These are phyloP conservation scores for Nesidiocoris tenuis DNA, from an alignment of 2,888 invertebrate species.

Conservation along the genomic window DNA sequence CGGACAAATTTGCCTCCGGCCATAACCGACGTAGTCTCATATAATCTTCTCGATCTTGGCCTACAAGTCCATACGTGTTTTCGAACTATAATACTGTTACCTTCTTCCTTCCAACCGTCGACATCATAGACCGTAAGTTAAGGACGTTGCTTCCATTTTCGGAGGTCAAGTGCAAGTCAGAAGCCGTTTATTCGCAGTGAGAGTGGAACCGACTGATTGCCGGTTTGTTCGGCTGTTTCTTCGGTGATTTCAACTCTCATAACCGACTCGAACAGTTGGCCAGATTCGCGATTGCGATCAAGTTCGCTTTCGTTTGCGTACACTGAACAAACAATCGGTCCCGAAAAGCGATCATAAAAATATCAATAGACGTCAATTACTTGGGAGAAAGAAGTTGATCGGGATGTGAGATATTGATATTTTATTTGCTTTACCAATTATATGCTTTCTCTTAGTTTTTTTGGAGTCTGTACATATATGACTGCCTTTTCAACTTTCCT, in stretches of 20 bases:
- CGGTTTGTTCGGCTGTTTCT: background rate
- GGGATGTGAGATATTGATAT: no score
- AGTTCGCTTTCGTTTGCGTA: background rate
- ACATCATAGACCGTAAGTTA: background rate
- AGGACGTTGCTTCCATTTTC: background rate
- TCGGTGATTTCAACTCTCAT: background rate
- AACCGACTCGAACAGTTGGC: background rate
- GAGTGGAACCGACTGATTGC: background rate
- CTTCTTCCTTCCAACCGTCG: background rate
- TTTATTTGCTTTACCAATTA: no score
- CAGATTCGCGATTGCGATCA: background rate
- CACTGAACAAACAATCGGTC: background rate
- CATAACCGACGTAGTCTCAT: background rate
- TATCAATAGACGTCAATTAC: no score
- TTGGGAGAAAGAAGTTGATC: no score
- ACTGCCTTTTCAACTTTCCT: no score
- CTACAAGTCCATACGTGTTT: background rate
- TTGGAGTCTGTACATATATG: no score
- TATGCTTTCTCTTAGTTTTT: no score
- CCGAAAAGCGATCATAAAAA: background rate
- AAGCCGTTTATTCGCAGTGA: background rate
- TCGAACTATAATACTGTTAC: background rate
- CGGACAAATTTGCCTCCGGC: background rate
- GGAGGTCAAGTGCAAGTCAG: background rate
- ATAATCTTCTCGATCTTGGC: background rate